These are phyloP conservation scores for Protomyctophum bolini DNA, from an alignment of 2,113 vertebrate genomes.

Conservation along the genomic window DNA sequence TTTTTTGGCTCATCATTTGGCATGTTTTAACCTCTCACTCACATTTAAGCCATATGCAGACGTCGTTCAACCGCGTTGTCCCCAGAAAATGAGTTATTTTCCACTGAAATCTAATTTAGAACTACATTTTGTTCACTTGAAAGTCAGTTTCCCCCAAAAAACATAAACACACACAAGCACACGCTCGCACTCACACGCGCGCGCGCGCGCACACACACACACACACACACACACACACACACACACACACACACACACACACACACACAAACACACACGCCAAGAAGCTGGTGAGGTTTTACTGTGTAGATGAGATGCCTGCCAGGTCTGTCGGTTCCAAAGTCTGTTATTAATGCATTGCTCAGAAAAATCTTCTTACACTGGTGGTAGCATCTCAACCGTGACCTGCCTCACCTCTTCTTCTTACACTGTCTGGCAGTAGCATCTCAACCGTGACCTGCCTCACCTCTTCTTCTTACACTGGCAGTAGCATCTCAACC, in stretches of 20 bases:
- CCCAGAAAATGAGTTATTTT: too few species aligned
- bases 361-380: background rate
- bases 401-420: background rate
- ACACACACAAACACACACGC: background rate
- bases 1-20: slow-evolving; percentile 29
- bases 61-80: too few species aligned
- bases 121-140: too few species aligned
- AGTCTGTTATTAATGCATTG: background rate
- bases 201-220: background rate
- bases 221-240: background rate
- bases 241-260: background rate
- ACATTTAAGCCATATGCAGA: too few species aligned
- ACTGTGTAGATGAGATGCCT: background rate
- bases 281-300: background rate
- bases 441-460: background rate
- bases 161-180: background rate
- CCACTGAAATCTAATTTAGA: too few species aligned
- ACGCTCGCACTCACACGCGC: slow-evolving; percentile 7
- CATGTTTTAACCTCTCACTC: slow-evolving; percentile 5
- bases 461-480: background rate
- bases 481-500: too few species aligned
- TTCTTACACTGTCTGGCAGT: too few species aligned
- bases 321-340: background rate
- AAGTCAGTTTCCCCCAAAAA: too few species aligned
- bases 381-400: too few species aligned